Evolutionary conservation across 2,113 vertebrate genomes (phyloP).

Genomic region (Apeltes quadracus): DNA sequence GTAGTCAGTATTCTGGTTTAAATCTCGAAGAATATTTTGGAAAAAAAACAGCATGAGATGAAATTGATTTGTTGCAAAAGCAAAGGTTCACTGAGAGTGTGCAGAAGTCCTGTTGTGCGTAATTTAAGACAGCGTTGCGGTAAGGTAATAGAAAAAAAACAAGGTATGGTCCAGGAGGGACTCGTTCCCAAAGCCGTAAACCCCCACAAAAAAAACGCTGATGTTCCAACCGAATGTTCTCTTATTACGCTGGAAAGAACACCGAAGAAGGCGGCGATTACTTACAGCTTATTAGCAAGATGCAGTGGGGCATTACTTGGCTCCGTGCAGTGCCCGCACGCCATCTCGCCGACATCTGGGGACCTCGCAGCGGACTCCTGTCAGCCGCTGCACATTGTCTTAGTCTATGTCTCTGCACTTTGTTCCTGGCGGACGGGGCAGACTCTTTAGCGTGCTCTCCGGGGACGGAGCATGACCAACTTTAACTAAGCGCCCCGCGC

Average conservation of each 20-base stretch:
- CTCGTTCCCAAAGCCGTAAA: conserved; percentile 34
- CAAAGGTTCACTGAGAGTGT: conserved; percentile 48
- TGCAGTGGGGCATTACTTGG: conserved; percentile 69
- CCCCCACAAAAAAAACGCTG: conserved; percentile 17
- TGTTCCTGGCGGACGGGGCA: conserved; percentile 52
- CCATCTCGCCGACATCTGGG: conserved; percentile 58
- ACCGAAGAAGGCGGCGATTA: conserved; percentile 63
- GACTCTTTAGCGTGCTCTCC: conserved; percentile 59
- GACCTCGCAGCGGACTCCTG: conserved; percentile 66
- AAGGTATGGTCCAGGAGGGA: conserved; percentile 38
- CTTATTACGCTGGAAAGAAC: conserved; percentile 66
- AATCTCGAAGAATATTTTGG: conserved; percentile 19
- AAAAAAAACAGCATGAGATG: conserved; percentile 38
- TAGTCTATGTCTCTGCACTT: conserved; percentile 57
- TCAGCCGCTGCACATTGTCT: conserved; percentile 59
- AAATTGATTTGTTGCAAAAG: conserved; percentile 47
- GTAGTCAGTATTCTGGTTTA: not conserved
- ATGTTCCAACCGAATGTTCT: conserved; percentile 66
- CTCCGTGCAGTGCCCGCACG: conserved; percentile 58
- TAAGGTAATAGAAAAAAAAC: conserved; percentile 47
- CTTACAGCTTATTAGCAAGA: conserved; percentile 80
- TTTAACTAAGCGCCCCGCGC: conserved; percentile 73
- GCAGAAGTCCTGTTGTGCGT: conserved; percentile 23
- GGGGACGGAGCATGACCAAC: conserved; percentile 67
- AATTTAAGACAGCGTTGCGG: conserved; percentile 47